Evolutionary conservation across 2,888 invertebrate genomes (phyloP), one percentile per base, ranked within the genome.

Genomic region (Theretra japonica): DNA sequence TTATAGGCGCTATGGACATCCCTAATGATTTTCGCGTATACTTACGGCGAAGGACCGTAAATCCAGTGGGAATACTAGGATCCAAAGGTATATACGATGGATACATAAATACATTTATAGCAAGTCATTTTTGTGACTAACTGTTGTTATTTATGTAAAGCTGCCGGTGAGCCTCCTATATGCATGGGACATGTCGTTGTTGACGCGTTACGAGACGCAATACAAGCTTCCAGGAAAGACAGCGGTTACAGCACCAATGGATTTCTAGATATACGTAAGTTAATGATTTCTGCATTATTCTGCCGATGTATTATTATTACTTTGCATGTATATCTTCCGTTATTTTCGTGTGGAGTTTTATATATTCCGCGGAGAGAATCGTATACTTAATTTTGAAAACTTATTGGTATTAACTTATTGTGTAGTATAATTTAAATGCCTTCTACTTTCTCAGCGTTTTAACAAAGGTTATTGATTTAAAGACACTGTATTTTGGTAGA

Each of bases 21-120:
- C 87, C 87, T 2, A 74, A 83, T n/a, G 87, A 87, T 72, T 87
- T 83, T 48, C 82, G 86, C 17, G 79, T 86, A 30, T 88, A 85
- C 75, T 76, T 88, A 6, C 79, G 83, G 73, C 79, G 83, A 23
- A 79, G 78, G 25, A 72, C 82, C n/a, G 76, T 79, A 4, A 88
- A 87, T 70, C 86, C 86, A 69, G 84, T 86, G 71, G 88, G 88
- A 6, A 85, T 86, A 73, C 78, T 87, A 70, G 87, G 88, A 68
- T 88, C 87, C 23, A 88, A 88, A 86, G 84, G 88, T 87, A 76
- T 41, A 41, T 6, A 33, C 7, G 33, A 41, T 41, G 8, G 11
- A 41, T 11, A 11, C 33, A 8, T 8, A 8, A 8, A 0, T 30
- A 8, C 2, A 30, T 30, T 19, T 57, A 57, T 11, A 30, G 28